These are phyloP conservation scores for Anolis apletophallus DNA, from an alignment of 2,797 vertebrate genomes.

Conservation along the genomic window DNA sequence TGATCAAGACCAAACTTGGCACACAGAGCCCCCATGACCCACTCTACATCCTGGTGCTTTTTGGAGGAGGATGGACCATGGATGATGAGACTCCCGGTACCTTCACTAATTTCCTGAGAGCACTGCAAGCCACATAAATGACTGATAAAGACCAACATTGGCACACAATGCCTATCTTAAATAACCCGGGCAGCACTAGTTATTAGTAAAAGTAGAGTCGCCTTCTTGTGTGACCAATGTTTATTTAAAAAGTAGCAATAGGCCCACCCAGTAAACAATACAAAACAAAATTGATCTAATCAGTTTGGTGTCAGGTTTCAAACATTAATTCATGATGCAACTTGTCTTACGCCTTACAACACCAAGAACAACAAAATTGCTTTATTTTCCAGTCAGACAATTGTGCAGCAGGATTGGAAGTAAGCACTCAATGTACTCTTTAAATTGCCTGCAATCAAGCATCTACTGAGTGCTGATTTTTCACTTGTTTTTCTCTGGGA, in stretches of 20 bases:
- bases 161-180: no score
- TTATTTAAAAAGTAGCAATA: conserved; percentile 6
- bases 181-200: no score
- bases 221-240: neutral
- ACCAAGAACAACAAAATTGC: conserved; percentile 54
- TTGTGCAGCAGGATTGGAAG: conserved; percentile 30
- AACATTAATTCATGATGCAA: conserved; percentile 65
- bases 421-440: conserved; percentile 48
- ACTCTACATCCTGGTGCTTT: no score
- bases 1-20: no score
- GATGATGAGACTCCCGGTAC: no score
- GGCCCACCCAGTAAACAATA: neutral
- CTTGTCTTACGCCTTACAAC: conserved; percentile 53
- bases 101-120: no score
- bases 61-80: no score
- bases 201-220: conserved; percentile 11
- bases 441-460: conserved; percentile 58
- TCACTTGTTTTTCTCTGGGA: conserved; percentile 36
- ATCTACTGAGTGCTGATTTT: conserved; percentile 39
- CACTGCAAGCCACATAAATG: no score
- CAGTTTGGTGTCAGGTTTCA: neutral
- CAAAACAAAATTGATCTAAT: conserved; percentile 9
- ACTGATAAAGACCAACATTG: no score
- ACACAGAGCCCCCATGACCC: no score
- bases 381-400: conserved; percentile 61